These are phyloP conservation scores for Megaceryle alcyon DNA, from an alignment of 2,797 vertebrate species.

Conservation along the genomic window DNA sequence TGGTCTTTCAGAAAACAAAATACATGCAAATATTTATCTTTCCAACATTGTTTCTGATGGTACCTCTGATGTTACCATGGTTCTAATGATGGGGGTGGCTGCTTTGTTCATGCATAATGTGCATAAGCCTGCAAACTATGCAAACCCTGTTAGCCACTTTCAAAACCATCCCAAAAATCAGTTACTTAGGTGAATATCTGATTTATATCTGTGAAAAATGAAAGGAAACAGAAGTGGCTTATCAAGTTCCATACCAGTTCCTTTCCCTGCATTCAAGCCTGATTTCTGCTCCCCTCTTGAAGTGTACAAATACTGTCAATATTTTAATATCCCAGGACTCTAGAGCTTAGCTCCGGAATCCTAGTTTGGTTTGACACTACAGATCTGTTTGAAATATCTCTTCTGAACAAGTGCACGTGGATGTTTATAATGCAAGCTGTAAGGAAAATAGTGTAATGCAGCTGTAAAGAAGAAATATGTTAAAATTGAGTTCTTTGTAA, in stretches of 20 bases:
- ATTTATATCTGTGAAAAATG: not conserved
- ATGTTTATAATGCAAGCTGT: not conserved
- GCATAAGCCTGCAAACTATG: not conserved
- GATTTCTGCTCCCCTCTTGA: not conserved
- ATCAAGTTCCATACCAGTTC: not conserved
- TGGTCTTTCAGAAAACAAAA: not conserved
- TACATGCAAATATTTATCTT: not conserved
- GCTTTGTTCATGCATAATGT: not conserved
- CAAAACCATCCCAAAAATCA: not conserved
- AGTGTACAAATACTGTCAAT: not conserved
- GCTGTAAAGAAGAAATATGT: not conserved
- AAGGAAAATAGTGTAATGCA: not conserved
- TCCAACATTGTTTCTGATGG: not conserved
- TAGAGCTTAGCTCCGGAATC: not conserved
- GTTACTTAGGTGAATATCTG: not conserved
- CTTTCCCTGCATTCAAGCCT: not conserved
- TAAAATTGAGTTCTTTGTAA: not conserved
- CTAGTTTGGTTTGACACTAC: not conserved
- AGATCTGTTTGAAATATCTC: not conserved
- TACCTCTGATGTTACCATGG: not conserved
- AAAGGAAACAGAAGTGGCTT: not conserved
- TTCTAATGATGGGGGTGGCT: not conserved
- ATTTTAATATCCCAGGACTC: not conserved
- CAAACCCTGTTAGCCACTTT: not conserved
- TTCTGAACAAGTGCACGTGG: not conserved